These are phyloP conservation scores for Psylliodes chrysocephalus DNA, from an alignment of 2,888 invertebrate genomes.

Conservation along the genomic window DNA sequence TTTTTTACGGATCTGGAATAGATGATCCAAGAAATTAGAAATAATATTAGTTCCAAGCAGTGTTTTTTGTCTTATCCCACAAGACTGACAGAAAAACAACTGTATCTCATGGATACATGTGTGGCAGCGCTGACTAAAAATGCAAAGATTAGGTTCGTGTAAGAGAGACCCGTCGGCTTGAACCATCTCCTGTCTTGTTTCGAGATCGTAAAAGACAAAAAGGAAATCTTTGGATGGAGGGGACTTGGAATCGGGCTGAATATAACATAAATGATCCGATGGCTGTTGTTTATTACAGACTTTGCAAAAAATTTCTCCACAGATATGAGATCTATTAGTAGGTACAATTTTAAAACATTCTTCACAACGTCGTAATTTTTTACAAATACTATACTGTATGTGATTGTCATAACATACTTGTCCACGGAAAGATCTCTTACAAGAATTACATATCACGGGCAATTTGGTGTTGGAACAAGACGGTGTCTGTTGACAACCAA, in stretches of 20 bases:
- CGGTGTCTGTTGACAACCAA: too few relatives aligned
- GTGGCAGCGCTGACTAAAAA: slow-evolving; percentile 5
- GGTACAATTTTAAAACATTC: slow-evolving; percentile 27
- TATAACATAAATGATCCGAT: slow-evolving; percentile 33
- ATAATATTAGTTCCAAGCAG: background rate
- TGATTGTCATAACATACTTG: too few relatives aligned
- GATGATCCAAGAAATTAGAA: slow-evolving; percentile 1
- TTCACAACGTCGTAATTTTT: slow-evolving; percentile 10
- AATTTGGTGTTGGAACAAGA: too few relatives aligned
- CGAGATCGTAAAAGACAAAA: slow-evolving; percentile 45
- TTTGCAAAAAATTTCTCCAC: slow-evolving; percentile 16
- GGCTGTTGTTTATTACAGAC: slow-evolving; percentile 4
- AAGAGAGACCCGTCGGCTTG: slow-evolving; percentile 1
- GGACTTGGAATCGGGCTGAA: slow-evolving; percentile 19
- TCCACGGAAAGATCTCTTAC: too few relatives aligned
- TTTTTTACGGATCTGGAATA: slow-evolving; percentile 17
- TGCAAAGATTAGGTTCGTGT: slow-evolving; percentile 29
- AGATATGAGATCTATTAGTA: slow-evolving; percentile 10
- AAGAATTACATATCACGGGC: too few relatives aligned
- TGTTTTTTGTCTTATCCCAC: slow-evolving; percentile 9
- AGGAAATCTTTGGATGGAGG: slow-evolving; percentile 25
- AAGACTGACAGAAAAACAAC: background rate
- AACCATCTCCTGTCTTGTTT: slow-evolving; percentile 37
- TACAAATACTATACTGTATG: too few relatives aligned
- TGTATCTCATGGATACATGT: background rate